Evolutionary conservation across 1,140 invertebrate species (phyloP), one percentile per base, ranked within the genome.

Genomic region (Leptoteleia sp.): DNA sequence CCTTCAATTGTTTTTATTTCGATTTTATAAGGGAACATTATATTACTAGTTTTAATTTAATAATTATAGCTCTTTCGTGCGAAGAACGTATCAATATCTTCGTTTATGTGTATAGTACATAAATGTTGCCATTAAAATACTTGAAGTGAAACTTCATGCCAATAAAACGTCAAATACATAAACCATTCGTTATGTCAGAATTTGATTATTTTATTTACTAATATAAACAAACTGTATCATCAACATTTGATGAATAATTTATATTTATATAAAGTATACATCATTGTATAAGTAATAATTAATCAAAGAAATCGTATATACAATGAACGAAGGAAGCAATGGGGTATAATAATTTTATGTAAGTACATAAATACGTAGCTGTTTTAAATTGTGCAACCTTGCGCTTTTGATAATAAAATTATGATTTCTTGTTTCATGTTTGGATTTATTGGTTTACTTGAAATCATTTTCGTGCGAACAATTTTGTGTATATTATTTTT

Each of bases 61-160:
- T 64, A 38, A 71, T 72, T 67, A 78, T 72, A 78, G 67, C 67
- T 40, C 61, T 72, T 72, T 78, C 65, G 31, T 78, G 54, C 54
- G 40, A 78, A 71, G 62, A 72, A 71, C 52, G 65, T 78, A 67
- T 67, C 52, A 62, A 61, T 61, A 78, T 71, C 75, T 78, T 71
- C 67, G 61, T 72, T 78, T 76, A 62, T 78, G 67, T 78, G 75
- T 78, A 78, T 78, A 78, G 61, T 78, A 78, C 68, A 78, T 78
- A 68, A 78, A 78, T 78, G 76, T 78, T 78, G 76, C 76, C 68
- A 78, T 78, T 78, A 78, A 78, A 72, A 78, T 62, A 78, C 72
- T 68, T 78, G 76, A 78, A 78, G 76, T 77, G 31, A 77, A 77
- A 77, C 75, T 78, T 78, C 76, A 78, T 78, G 76, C 76, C 76